These are phyloP conservation scores for Anguilla pacifica DNA, from an alignment of 2,797 vertebrate genomes.

Conservation along the genomic window DNA sequence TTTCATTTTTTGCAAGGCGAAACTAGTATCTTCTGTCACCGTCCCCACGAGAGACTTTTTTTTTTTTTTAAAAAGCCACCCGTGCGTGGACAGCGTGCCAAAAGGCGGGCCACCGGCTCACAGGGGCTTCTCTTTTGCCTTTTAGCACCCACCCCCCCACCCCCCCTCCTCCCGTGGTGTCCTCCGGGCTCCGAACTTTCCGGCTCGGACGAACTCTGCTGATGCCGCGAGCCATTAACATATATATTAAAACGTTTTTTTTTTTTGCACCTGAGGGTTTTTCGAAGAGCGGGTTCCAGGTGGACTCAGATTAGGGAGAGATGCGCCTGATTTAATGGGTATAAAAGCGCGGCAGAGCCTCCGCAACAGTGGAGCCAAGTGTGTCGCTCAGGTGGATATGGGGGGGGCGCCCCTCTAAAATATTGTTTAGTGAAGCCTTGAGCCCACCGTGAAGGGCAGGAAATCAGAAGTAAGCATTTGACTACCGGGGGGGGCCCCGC, in stretches of 20 bases:
- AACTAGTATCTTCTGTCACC: too few relatives aligned
- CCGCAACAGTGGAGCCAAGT: neutral
- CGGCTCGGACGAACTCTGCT: neutral
- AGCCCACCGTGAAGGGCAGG: neutral
- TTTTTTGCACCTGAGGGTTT: neutral
- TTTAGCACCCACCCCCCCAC: neutral
- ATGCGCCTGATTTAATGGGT: neutral
- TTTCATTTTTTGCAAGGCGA: too few relatives aligned
- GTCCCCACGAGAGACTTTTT: too few relatives aligned
- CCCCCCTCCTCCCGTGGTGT: too few relatives aligned
- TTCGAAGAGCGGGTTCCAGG: neutral
- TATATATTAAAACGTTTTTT: constrained; percentile 3
- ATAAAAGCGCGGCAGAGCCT: neutral
- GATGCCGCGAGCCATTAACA: constrained; percentile 29
- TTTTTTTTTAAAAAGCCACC: too few relatives aligned
- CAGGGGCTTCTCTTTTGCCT: neutral
- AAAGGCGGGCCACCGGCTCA: too few relatives aligned
- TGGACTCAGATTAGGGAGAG: constrained; percentile 1
- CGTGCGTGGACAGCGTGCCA: too few relatives aligned
- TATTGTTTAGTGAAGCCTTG: neutral
- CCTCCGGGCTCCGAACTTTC: neutral
- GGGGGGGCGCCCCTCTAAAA: neutral
- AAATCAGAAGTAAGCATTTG: neutral
- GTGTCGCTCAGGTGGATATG: neutral
- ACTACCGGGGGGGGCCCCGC: neutral